Percentiles rank a stretch among this genome's conserved stretches.
Conservation (phyloP, 2,797 vertebrate species). For the Esox masquinongy region DNA sequence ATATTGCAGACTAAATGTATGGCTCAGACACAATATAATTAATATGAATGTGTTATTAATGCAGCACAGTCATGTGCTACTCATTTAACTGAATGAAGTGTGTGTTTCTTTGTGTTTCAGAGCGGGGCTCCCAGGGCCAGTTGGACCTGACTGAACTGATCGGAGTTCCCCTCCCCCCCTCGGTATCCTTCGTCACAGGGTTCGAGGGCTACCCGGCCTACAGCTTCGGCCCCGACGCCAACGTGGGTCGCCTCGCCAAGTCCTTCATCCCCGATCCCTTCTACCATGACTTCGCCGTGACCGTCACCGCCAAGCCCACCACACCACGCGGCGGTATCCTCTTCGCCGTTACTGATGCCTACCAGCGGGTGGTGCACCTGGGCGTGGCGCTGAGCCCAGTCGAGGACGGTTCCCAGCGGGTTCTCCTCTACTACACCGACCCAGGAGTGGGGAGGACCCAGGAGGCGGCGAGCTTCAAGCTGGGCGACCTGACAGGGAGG, state of each 20-base stretch:
- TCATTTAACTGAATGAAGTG: neutral
- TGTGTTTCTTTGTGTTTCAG: conserved; percentile 60
- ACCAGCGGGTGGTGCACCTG: conserved; percentile 88
- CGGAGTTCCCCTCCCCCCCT: conserved; percentile 90
- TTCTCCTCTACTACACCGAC: conserved; percentile 90
- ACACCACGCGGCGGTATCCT: conserved; percentile 81
- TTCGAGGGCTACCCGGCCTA: conserved; percentile 94
- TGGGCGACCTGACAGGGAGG: conserved; percentile 86
- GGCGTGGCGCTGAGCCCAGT: conserved; percentile 84
- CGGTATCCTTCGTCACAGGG: conserved; percentile 90
- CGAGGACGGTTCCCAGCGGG: conserved; percentile 83
- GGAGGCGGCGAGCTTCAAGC: conserved; percentile 88
- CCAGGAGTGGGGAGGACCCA: conserved; percentile 74
- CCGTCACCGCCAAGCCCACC: conserved; percentile 81
- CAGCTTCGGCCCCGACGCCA: conserved; percentile 86
- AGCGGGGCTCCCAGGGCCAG: conserved; percentile 67
- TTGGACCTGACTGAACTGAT: conserved; percentile 92
- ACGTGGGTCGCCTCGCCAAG: conserved; percentile 87
- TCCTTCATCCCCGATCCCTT: conserved; percentile 86
- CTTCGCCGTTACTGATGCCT: conserved; percentile 90
- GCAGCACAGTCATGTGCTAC: neutral
- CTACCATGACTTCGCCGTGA: conserved; percentile 84
- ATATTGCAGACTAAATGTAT: too few relatives aligned
- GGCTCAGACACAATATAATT: too few relatives aligned
- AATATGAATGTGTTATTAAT: neutral